A percentile compares a stretch with the other conserved stretches of the same genome.
Evolutionary conservation across 2,113 vertebrate species (phyloP).

Genomic region (Cryptoleucopteryx plumbea): DNA sequence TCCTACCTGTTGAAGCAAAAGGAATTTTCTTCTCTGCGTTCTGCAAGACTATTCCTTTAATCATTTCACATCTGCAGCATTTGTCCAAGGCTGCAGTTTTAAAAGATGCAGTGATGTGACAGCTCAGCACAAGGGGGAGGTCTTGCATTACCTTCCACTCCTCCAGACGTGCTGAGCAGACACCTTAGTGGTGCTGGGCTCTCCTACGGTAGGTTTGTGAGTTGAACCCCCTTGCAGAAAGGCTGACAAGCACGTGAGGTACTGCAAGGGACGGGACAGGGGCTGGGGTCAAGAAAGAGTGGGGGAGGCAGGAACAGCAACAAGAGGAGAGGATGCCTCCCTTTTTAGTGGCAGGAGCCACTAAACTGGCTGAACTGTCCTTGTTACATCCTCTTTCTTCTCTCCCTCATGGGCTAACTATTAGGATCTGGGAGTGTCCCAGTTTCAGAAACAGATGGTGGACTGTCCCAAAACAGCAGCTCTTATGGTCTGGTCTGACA

Average conservation of each 20-base stretch:
- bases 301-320: neutral
- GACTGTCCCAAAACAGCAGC: neutral
- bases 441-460: neutral
- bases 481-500: neutral
- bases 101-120: neutral
- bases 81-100: neutral
- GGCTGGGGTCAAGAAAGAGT: neutral
- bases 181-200: neutral
- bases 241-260: neutral
- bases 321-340: neutral
- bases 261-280: neutral
- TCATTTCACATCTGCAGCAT: neutral
- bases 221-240: neutral
- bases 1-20: neutral
- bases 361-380: neutral
- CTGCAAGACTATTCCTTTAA: neutral
- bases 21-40: neutral
- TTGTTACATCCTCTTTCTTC: neutral
- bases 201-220: neutral
- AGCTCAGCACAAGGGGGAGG: slow-evolving; percentile 9
- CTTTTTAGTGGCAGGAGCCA: neutral
- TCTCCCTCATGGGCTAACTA: neutral
- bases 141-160: neutral
- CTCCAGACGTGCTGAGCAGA: neutral
- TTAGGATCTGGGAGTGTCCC: neutral